Evolutionary conservation across 2,797 vertebrate species (phyloP).

Genomic region (Dallia pectoralis): DNA sequence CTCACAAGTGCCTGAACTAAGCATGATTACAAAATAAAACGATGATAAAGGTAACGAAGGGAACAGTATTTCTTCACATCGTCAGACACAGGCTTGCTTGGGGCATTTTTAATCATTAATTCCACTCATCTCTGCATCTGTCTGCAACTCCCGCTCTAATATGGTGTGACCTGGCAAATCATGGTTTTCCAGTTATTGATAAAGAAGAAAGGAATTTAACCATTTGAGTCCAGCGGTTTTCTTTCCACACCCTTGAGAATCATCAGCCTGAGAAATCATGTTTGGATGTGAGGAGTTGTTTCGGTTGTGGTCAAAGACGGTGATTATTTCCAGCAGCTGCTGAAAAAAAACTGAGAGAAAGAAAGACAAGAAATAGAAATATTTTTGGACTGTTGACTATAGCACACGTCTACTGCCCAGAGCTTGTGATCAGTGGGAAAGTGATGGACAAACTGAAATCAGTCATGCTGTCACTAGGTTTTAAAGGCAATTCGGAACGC

Average conservation of each 20-base stretch:
- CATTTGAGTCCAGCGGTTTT: not conserved
- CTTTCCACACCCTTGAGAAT: not conserved
- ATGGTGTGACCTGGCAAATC: not conserved
- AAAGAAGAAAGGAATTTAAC: not conserved
- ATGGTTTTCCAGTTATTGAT: not conserved
- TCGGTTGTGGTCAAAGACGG: not conserved
- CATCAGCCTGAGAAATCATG: not conserved
- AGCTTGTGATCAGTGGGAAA: too few species aligned
- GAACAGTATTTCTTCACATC: too few species aligned
- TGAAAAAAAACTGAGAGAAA: slow-evolving; percentile 49
- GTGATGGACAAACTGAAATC: too few species aligned
- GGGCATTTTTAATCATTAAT: too few species aligned
- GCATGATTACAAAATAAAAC: too few species aligned
- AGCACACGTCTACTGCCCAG: slow-evolving; percentile 34
- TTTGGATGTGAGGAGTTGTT: not conserved
- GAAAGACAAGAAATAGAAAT: slow-evolving; percentile 5
- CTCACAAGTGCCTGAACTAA: too few species aligned
- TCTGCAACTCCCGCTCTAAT: not conserved
- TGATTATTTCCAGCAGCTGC: not conserved
- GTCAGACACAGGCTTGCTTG: too few species aligned
- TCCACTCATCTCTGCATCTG: too few species aligned
- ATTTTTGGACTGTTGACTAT: slow-evolving; percentile 26
- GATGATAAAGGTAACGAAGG: too few species aligned
- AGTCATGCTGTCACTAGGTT: too few species aligned
- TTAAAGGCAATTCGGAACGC: too few species aligned